Base-by-base conservation (phyloP, 2,113 vertebrate species). In the Colossoma macropomum region DNA sequence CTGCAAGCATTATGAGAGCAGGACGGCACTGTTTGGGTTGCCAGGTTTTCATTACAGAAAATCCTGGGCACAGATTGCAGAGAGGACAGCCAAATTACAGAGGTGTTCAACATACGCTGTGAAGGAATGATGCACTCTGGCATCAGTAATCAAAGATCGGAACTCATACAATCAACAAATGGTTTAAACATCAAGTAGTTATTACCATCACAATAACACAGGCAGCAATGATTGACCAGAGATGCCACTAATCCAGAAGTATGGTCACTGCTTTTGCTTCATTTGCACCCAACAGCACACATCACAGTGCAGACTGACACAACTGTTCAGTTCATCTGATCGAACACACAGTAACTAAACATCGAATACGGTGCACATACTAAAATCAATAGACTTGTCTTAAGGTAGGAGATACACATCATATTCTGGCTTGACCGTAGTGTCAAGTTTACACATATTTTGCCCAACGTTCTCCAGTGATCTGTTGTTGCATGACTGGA, bases 11-110 rank as follows among this genome's bases (percentile, higher is more conserved):
- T 70, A 54, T 50, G 68, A 48, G 41, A 59, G 30, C 41, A 52
- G 71, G 32, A 45, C 17, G n/a, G 19, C 25, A 25, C 27, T 84
- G 34, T 30, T 60, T 38, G 11, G 34, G 65, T 80, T 30, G 30
- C 56, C 41, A 28, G 56, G 13, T 59, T 76, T 70, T 63, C 77
- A 85, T 80, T 65, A 63, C 25, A 52, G 21, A 80, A 74, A 74
- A 38, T 77, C 56, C 80, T 38, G 45, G 25, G 34, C 66, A 75
- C 38, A 73, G 45, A 52, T 77, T 71, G 25, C 59, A 63, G 25
- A 21, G 34, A 63, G 25, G 15, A 45, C 27, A 63, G 38, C 16
- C 56, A 45, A 77, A 65, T 21, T 21, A 77, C 34, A 54, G 27
- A 3, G 23, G 23, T 27, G 23, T 60, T 34, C 11, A 0, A 23